These are phyloP conservation scores for Turritopsis dohrnii DNA, from an alignment of 30 jellyfish, hydroid and myxozoan genomes.

Conservation along the genomic window DNA sequence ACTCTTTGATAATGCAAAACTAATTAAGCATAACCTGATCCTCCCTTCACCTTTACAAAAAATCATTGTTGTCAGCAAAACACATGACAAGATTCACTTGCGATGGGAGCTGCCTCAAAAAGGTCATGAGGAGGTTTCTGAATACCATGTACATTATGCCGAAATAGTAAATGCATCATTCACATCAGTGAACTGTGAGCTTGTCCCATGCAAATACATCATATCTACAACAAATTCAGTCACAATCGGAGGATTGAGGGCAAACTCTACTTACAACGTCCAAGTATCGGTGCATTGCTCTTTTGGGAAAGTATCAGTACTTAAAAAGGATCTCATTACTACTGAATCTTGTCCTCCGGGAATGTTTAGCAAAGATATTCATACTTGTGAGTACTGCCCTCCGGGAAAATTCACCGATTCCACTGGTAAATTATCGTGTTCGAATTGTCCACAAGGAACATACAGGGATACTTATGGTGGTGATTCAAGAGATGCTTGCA, in stretches of 20 bases:
- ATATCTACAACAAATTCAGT: neutral
- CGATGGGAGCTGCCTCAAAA: neutral
- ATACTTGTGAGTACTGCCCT: neutral
- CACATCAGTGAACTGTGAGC: neutral
- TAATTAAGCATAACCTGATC: neutral
- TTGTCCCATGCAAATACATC: neutral
- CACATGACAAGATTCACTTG: neutral
- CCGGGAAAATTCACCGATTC: neutral
- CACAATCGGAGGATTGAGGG: neutral
- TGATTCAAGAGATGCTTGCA: neutral
- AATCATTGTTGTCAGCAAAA: neutral
- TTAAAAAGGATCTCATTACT: neutral
- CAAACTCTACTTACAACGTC: neutral
- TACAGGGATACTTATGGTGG: neutral
- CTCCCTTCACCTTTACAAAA: neutral
- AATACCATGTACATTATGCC: neutral
- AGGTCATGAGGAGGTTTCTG: neutral
- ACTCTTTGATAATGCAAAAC: neutral
- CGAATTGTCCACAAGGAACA: conserved; percentile 2
- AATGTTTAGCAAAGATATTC: neutral
- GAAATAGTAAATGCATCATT: neutral
- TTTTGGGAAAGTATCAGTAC: neutral
- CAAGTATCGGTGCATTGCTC: neutral
- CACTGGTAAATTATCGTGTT: neutral
- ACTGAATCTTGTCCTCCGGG: neutral